Percentiles rank a stretch among this genome's conserved stretches.
Conservation (phyloP, 1,140 invertebrate species). For the Chironomus striatipennis region DNA sequence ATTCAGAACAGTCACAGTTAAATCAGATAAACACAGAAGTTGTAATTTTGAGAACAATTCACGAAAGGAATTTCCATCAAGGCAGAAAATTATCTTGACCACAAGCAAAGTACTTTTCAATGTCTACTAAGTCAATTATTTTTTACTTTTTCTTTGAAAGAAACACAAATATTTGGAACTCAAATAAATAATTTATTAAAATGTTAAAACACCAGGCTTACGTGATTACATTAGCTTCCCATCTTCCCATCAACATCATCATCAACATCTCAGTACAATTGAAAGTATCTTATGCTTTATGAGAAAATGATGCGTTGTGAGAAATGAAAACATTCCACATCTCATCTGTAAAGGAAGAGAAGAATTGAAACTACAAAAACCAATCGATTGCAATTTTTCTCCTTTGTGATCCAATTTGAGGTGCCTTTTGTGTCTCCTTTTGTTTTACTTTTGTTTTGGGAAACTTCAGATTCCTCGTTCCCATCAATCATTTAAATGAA, state of each 20-base stretch:
- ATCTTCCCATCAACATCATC: background rate
- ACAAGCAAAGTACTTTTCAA: background rate
- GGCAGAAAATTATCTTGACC: background rate
- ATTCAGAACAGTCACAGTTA: background rate
- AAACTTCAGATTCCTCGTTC: constrained; percentile 1
- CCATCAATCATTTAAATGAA: constrained; percentile 1
- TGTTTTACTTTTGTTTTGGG: background rate
- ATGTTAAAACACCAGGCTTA: constrained; percentile 23
- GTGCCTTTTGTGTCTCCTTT: background rate
- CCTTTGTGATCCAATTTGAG: constrained; percentile 9
- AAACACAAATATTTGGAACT: background rate
- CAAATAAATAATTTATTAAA: constrained; percentile 21
- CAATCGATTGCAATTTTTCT: constrained; percentile 1
- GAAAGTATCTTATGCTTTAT: background rate
- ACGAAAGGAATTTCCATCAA: background rate
- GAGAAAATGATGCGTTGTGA: background rate
- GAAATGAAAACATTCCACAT: background rate
- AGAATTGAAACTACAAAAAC: constrained; percentile 10
- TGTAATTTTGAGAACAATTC: background rate
- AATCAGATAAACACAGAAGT: background rate
- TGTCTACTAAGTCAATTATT: background rate
- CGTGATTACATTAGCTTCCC: background rate
- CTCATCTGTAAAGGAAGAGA: background rate
- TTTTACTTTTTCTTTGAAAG: background rate
- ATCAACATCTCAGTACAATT: too few relatives aligned